A percentile compares a stretch with the other conserved stretches of the same genome.
phyloP scores from a whole-genome alignment of 1,140 invertebrate species.

The Caenorhabditis remanei region DNA sequence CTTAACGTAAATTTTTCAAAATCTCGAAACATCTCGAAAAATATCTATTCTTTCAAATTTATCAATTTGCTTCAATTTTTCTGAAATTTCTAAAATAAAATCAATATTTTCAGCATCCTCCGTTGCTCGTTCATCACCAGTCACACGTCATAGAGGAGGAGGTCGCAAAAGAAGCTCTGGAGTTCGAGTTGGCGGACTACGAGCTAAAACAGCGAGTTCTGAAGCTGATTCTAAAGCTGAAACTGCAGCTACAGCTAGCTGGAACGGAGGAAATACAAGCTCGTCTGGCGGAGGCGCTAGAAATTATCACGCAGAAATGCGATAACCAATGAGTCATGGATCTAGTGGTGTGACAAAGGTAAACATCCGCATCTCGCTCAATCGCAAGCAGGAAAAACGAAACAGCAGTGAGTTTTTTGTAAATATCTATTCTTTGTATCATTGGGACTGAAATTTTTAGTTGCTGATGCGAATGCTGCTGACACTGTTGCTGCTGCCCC shows the following conservation, averaged over 20 bases:
- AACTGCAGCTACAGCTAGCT: background rate
- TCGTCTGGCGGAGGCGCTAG: background rate
- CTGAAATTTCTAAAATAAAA: background rate
- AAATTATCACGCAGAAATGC: background rate
- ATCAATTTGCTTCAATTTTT: too few relatives aligned
- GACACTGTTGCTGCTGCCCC: background rate
- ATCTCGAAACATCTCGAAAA: too few relatives aligned
- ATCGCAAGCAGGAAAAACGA: conserved; percentile 9
- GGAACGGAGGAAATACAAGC: background rate
- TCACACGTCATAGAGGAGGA: background rate
- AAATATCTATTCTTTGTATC: background rate
- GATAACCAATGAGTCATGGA: conserved; percentile 20
- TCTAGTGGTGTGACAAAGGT: conserved; percentile 27
- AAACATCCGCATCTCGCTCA: conserved; percentile 1
- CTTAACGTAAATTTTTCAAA: background rate
- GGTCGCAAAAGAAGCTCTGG: conserved; percentile 14
- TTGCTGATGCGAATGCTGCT: conserved; percentile 3
- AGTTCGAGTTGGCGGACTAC: background rate
- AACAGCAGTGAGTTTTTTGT: conserved; percentile 6
- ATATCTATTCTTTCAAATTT: too few relatives aligned
- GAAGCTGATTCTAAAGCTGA: background rate
- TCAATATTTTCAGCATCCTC: background rate
- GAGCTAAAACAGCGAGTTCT: background rate
- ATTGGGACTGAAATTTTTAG: background rate
- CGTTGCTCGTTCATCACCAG: background rate